Evolutionary conservation across 2,113 vertebrate genomes (phyloP).

Genomic region (Amphilophus citrinellus): DNA sequence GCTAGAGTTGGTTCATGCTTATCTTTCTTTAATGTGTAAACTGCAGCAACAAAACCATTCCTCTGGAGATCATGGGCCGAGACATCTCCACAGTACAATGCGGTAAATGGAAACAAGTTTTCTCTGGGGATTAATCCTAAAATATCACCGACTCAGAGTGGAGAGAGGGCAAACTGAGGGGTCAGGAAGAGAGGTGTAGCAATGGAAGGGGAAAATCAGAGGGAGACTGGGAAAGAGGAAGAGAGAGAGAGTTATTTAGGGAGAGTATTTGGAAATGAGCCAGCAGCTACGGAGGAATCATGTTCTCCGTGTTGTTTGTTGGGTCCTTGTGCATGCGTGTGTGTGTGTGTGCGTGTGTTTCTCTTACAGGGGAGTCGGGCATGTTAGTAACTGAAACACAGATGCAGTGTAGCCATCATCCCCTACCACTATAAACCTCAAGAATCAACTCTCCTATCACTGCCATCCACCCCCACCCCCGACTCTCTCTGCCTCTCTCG

Average conservation of each 20-base stretch:
- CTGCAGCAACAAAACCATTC: background rate
- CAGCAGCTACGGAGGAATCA: conserved; percentile 71
- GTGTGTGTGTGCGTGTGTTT: background rate
- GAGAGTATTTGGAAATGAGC: conserved; percentile 76
- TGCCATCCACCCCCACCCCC: background rate
- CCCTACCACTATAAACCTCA: conserved; percentile 40
- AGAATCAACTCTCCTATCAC: conserved; percentile 30
- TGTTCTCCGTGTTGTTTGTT: conserved; percentile 71
- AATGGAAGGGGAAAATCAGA: conserved; percentile 48
- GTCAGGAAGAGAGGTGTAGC: conserved; percentile 63
- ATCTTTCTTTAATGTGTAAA: conserved; percentile 8
- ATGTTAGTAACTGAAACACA: conserved; percentile 55
- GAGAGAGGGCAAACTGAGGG: conserved; percentile 64
- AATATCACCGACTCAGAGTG: conserved; percentile 65
- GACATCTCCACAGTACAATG: conserved; percentile 27
- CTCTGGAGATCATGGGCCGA: conserved; percentile 16
- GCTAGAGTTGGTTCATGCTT: background rate
- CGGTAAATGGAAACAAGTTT: conserved; percentile 73
- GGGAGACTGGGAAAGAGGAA: conserved; percentile 62
- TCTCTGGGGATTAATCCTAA: conserved; percentile 72
- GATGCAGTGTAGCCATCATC: conserved; percentile 25
- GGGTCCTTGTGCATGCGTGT: background rate
- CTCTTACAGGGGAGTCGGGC: conserved; percentile 14
- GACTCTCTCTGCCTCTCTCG: conserved; percentile 22
- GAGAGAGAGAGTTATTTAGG: conserved; percentile 76